Percentiles rank a stretch among this genome's conserved stretches.
Conservation (phyloP, 2,797 vertebrate genomes). For the Oreochromis mossambicus region DNA sequence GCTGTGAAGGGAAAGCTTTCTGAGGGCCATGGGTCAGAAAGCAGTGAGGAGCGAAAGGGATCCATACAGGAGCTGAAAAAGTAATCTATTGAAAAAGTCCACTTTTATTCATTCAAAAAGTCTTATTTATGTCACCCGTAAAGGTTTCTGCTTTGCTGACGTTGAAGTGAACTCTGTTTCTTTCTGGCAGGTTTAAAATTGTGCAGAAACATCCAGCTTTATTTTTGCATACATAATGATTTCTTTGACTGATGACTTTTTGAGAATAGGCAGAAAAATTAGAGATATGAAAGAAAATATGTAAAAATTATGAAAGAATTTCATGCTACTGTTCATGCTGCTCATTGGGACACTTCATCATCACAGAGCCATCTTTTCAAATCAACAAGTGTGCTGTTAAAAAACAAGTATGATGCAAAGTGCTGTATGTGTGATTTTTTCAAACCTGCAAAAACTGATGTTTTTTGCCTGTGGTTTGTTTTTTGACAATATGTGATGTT, state of each 20-base stretch:
- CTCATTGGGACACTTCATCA: neutral
- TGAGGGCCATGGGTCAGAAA: neutral
- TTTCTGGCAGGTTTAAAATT: neutral
- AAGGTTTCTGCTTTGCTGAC: neutral
- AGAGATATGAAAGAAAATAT: neutral
- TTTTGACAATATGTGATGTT: neutral
- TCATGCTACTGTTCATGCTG: neutral
- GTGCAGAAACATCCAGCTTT: neutral
- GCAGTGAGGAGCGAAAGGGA: neutral
- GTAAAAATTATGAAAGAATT: neutral
- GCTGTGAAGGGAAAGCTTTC: neutral
- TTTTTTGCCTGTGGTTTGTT: neutral
- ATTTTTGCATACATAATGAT: fast-evolving
- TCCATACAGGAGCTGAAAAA: neutral
- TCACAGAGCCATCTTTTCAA: neutral
- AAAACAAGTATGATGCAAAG: neutral
- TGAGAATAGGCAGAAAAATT: neutral
- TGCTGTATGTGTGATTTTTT: neutral
- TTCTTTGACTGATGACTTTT: neutral
- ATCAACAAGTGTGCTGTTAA: neutral
- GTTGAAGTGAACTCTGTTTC: neutral
- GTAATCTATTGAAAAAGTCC: neutral
- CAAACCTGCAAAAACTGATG: neutral
- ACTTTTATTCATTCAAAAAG: neutral
- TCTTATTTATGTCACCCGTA: neutral